Percentiles rank a stretch among this genome's conserved stretches.
Evolutionary conservation across 2,113 vertebrate genomes (phyloP).

Genomic region (Chunga burmeisteri): DNA sequence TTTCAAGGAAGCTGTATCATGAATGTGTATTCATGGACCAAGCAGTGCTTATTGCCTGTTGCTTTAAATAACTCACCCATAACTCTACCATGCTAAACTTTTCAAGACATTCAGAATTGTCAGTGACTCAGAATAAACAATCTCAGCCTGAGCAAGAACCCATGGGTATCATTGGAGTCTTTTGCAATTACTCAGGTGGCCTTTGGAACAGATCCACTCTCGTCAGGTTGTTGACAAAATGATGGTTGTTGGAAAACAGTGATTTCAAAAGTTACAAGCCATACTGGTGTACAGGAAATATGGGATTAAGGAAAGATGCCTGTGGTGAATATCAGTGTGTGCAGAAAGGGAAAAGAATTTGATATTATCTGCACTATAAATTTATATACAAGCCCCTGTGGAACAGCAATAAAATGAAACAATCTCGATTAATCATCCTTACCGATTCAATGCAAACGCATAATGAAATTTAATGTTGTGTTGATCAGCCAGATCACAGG

Average conservation of each 20-base stretch:
- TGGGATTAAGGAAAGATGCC: neutral
- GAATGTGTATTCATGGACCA: neutral
- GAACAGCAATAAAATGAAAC: neutral
- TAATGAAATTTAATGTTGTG: constrained; percentile 97
- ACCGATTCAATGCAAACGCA: constrained; percentile 95
- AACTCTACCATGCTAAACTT: neutral
- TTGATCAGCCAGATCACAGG: constrained; percentile 90
- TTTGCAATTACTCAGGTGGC: neutral
- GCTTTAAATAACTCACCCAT: neutral
- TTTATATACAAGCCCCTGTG: neutral
- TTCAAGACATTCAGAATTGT: neutral
- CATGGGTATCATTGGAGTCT: neutral
- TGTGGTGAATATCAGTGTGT: neutral
- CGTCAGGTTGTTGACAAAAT: neutral
- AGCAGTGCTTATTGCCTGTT: neutral
- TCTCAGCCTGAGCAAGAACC: neutral
- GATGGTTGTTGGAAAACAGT: neutral
- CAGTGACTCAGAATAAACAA: neutral
- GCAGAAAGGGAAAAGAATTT: neutral
- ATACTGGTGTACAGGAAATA: neutral
- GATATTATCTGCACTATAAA: neutral
- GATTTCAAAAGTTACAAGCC: neutral
- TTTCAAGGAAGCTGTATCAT: neutral
- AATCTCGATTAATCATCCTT: constrained; percentile 18
- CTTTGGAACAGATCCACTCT: neutral